Conservation (phyloP, 2,888 invertebrate genomes). For the Phyllotreta cruciferae region DNA sequence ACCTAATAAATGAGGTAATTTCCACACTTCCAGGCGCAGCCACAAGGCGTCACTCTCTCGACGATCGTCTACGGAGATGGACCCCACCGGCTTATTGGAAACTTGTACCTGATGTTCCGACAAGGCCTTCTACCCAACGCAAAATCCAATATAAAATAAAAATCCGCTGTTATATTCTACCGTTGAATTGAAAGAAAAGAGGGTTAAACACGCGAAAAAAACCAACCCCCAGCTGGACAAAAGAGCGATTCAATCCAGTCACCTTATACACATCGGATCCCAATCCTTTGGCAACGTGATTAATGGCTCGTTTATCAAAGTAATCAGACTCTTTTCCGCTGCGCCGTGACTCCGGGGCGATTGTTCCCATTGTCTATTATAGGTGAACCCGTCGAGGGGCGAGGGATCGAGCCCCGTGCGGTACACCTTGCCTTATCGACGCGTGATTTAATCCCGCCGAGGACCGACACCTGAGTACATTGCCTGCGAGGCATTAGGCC, state of each 20-base stretch:
- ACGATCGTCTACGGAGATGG: slow-evolving; percentile 43
- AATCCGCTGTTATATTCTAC: too few relatives aligned
- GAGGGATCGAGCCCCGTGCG: slow-evolving; percentile 29
- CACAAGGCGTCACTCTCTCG: slow-evolving; percentile 59
- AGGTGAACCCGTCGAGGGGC: slow-evolving; percentile 4
- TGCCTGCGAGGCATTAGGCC: slow-evolving; percentile 58
- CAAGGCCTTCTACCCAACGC: slow-evolving; percentile 44
- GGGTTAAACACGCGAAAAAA: slow-evolving; percentile 22
- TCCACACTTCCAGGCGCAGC: slow-evolving; percentile 61
- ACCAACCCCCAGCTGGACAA: slow-evolving; percentile 25
- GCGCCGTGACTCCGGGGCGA: slow-evolving; percentile 50
- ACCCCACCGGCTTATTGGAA: slow-evolving; percentile 56
- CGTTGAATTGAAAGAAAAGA: too few relatives aligned
- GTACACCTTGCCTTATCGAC: slow-evolving; percentile 51
- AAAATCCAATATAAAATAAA: slow-evolving; percentile 27
- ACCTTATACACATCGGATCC: slow-evolving; percentile 31
- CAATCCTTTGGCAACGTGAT: slow-evolving; percentile 49
- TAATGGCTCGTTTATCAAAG: slow-evolving; percentile 60
- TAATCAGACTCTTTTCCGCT: slow-evolving; percentile 56
- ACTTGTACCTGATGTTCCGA: slow-evolving; percentile 60
- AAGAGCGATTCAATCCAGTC: slow-evolving; percentile 39
- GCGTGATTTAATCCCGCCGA: slow-evolving; percentile 61
- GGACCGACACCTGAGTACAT: slow-evolving; percentile 62
- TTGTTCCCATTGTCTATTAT: slow-evolving; percentile 53
- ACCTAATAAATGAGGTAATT: slow-evolving; percentile 65